These are phyloP conservation scores for Eurois occulta DNA, from an alignment of 2,888 invertebrate genomes.

Conservation along the genomic window DNA sequence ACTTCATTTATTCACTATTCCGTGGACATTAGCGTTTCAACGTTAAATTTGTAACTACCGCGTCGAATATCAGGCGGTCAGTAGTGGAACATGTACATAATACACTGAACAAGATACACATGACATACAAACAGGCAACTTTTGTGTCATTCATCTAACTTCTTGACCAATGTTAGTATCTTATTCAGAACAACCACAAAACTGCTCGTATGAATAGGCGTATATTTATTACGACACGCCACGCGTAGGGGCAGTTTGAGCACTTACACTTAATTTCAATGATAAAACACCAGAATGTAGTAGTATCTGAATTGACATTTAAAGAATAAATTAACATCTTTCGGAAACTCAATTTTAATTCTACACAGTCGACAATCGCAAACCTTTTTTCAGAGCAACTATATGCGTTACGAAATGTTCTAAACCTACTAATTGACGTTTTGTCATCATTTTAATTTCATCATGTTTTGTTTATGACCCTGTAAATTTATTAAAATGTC, in stretches of 20 bases:
- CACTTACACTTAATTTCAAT: conserved; percentile 8
- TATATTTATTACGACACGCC: conserved; percentile 24
- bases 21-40: conserved; percentile 34
- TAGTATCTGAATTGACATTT: conserved; percentile 24
- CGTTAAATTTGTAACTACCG: conserved; percentile 32
- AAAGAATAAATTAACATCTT: neutral
- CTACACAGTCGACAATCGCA: conserved; percentile 12
- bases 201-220: conserved; percentile 8
- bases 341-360: conserved; percentile 5
- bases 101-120: conserved; percentile 54
- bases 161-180: conserved; percentile 49
- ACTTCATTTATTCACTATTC: conserved; percentile 45
- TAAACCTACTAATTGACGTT: neutral
- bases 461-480: neutral
- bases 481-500: neutral
- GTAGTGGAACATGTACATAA: conserved; percentile 60
- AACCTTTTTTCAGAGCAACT: neutral
- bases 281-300: neutral
- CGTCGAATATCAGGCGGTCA: conserved; percentile 29
- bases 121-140: conserved; percentile 18
- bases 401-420: neutral
- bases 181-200: conserved; percentile 33
- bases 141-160: conserved; percentile 19
- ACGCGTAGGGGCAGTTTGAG: neutral
- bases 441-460: conserved; percentile 5